Evolutionary conservation across 2,113 vertebrate genomes (phyloP), one percentile per base, ranked within the genome.

Genomic region (Hydrochoerus hydrochaeris): DNA sequence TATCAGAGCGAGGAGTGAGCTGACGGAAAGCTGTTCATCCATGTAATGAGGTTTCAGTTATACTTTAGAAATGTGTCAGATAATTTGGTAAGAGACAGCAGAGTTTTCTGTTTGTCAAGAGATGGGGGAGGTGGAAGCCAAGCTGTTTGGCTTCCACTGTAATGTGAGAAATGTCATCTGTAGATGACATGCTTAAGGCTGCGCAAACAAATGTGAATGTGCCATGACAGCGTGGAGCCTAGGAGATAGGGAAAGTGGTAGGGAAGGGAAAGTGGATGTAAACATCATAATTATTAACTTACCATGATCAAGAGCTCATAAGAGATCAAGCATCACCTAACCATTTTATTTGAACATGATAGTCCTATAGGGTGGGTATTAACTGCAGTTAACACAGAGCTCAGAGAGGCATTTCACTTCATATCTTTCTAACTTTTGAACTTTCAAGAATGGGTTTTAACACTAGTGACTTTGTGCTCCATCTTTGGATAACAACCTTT

Each of bases 41-140:
- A 87, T 97, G 90, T 98, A 98, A 97, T 95, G 98, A 87, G 87
- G 69, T 82, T 97, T 98, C 97, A 94, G 80, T 92, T 92, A 62
- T 69, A 95, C 90, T 97, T 98, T 85, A 65, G 78, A 96, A 95
- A 97, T 71, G 86, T 91, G 97, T 97, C 96, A 97, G 88, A 88
- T 92, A 93, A 96, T 95, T 95, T 81, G 77, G 69, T 85, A 60
- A 85, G 77, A 78, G 73, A 86, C 24, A 69, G 90, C 52, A 81
- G 75, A 80, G 10, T 26, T 67, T 69, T 57, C 82, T 73, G n/a
- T 49, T 93, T 96, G 81, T 96, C 69, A 82, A 75, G 67, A 80
- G 58, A 57, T 35, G n/a, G 85, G 88, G 65, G 63, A 95, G 57
- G 35, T 58, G 13, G 90, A 73, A 75, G 11, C 41, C 19, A 1